Base-by-base conservation (phyloP, 2,888 invertebrate species). In the Norana najaformis region DNA sequence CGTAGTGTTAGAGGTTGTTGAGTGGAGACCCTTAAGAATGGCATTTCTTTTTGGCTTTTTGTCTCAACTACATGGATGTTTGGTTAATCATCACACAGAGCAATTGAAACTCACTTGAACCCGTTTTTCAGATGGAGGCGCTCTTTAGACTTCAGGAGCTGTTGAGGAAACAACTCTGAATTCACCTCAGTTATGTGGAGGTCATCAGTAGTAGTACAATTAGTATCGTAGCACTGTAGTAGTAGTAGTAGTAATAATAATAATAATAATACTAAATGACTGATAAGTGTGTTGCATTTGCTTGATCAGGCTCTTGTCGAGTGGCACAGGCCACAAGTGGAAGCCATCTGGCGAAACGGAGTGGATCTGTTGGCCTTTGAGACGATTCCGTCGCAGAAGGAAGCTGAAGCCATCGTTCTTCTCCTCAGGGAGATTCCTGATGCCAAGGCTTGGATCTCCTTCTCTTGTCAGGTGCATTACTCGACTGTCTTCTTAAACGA, bases 301-400 rank as follows among this genome's bases (percentile, higher is more conserved):
- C 35, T 34, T 37, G 18, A 23, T 38, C 88, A 92, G 92, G 91
- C 95, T 36, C 96, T 98, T 94, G 96, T 96, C 89, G 96, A 97
- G 88, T 98, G 98, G 97, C 98, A 99, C 95, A 96, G 96, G 90
- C 97, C 97, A 0, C 96, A 98, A 88, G 96, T 98, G 47, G 96
- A 96, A 93, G 97, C 97, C 0, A 95, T 98, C 41, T 94, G 97
- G 36, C 96, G 97, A 92, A 97, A 96, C 4, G 97, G 97, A 0
- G 97, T 97, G 3, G 98, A 98, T 95, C 94, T 98, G 14, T 95
- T 99, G 92, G 98, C 98, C 1, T 95, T 98, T 92, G 98, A 99
- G 95, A 99, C 99, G 0, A 97, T 98, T 93, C 98, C 99, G 16
- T 97, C 97, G 92, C 96, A 96, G 89, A 94, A 95, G 91, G 98